phyloP scores from a whole-genome alignment of 2,797 vertebrate genomes.

The Siniperca undulata region DNA sequence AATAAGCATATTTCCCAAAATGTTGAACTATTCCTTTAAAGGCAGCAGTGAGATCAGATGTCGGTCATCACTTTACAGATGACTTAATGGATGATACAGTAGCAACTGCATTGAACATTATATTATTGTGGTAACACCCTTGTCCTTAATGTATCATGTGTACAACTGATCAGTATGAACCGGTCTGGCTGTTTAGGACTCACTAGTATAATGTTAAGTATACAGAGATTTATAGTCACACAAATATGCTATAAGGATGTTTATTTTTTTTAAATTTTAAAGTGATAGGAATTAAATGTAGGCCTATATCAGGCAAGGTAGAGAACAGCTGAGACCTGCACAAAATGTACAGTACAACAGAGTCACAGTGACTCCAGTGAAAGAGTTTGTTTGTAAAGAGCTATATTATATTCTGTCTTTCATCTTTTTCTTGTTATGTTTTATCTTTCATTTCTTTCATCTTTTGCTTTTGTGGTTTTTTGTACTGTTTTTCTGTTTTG shows the following conservation, averaged over 20 bases:
- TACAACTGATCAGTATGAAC: too few species aligned
- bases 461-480: not conserved
- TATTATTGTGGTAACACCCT: not conserved
- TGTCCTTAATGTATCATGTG: not conserved
- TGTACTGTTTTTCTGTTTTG: not conserved
- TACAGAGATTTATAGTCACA: not conserved
- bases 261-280: too few species aligned
- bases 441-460: slow-evolving; percentile 22
- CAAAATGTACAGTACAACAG: not conserved
- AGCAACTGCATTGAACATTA: not conserved
- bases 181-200: not conserved
- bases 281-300: not conserved
- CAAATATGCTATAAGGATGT: not conserved
- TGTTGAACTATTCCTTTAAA: too few species aligned
- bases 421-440: slow-evolving; percentile 13
- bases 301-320: not conserved
- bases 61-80: not conserved
- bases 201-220: not conserved
- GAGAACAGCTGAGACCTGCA: too few species aligned
- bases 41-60: not conserved
- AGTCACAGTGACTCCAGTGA: not conserved
- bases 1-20: not conserved
- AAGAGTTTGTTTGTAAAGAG: slow-evolving; percentile 15
- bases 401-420: slow-evolving; percentile 5
- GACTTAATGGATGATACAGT: not conserved